Base-by-base conservation (phyloP, 2,113 vertebrate genomes). In the Entomyzon cyanotis region DNA sequence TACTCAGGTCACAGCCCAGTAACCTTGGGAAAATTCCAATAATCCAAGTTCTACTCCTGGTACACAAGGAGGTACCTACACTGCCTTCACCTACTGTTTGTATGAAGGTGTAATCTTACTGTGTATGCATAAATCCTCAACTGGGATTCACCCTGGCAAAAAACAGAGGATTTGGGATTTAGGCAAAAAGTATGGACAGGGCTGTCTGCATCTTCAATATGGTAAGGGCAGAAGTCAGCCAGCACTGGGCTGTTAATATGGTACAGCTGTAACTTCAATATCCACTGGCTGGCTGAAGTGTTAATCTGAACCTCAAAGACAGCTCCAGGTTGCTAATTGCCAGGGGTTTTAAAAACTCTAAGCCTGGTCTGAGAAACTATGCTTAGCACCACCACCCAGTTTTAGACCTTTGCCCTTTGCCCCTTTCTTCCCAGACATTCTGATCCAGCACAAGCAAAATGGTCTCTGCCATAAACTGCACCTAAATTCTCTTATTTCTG, bases 121-220 rank as follows among this genome's bases (percentile, higher is more conserved):
- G 25, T 1, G 0, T 37, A 22, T 1, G 5, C 7, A 10, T 20
- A 39, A 14, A 10, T 71, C 37, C 10, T 67, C 4, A 37, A 21
- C 15, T 53, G 47, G 18, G 7, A 39, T 67, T 94, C n/a, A 46
- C 19, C 11, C 25, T 17, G 41, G 8, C 2, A 53, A 58, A 56
- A 62, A 58, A 7, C 0, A 49, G 10, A 35, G 20, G 5, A 69
- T 74, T 70, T 41, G 4, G 0, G 7, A 55, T 73, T 90, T 58
- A 49, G 11, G 31, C 21, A 78, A 56, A 52, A 67, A 53, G 3
- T 41, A 9, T 16, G 44, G 25, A 8, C 10, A 52, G 30, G 33
- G 17, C 33, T 39, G 12, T 42, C 14, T 30, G 39, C 7, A 33
- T 24, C 10, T 74, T 44, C 52, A 1, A 7, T 10, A 4, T 24